Evolutionary conservation across 2,888 invertebrate species (phyloP).

Genomic region (Nymphalis polychloros): DNA sequence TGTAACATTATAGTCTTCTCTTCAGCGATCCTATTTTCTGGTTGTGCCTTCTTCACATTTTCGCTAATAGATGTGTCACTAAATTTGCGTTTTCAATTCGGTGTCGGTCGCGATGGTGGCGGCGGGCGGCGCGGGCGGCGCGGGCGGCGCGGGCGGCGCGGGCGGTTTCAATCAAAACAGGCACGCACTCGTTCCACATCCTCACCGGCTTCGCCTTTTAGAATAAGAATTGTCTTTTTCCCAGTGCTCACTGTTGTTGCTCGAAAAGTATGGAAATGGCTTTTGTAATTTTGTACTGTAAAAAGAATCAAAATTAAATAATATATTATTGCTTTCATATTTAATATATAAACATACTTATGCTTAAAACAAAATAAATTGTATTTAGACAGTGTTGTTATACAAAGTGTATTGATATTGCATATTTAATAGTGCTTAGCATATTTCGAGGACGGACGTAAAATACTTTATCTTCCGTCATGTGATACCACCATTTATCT

Average conservation of each 20-base stretch:
- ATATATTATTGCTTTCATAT: not conserved
- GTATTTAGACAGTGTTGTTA: not conserved
- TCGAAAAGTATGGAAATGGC: constrained; percentile 57
- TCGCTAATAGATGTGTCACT: constrained; percentile 79
- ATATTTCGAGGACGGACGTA: constrained; percentile 7
- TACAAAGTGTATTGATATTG: not conserved
- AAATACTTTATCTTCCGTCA: constrained; percentile 18
- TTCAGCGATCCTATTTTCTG: constrained; percentile 61
- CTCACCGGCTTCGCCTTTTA: constrained; percentile 75
- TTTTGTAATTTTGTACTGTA: constrained; percentile 32
- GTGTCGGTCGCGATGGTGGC: constrained; percentile 53
- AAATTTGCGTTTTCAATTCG: constrained; percentile 80
- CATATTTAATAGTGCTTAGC: constrained; percentile 10
- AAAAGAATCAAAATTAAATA: not conserved
- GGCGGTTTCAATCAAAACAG: constrained; percentile 77
- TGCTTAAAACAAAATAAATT: not conserved
- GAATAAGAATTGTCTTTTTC: constrained; percentile 82
- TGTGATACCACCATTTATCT: constrained; percentile 20
- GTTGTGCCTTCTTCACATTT: constrained; percentile 63
- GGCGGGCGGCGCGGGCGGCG: constrained; percentile 50
- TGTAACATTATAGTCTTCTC: constrained; percentile 49
- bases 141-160: constrained; percentile 48
- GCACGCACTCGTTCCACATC: constrained; percentile 79
- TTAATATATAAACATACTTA: not conserved
- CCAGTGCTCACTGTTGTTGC: constrained; percentile 63